Evolutionary conservation across 2,888 invertebrate species (phyloP).

Genomic region (Xanthorhoe spadicearia): DNA sequence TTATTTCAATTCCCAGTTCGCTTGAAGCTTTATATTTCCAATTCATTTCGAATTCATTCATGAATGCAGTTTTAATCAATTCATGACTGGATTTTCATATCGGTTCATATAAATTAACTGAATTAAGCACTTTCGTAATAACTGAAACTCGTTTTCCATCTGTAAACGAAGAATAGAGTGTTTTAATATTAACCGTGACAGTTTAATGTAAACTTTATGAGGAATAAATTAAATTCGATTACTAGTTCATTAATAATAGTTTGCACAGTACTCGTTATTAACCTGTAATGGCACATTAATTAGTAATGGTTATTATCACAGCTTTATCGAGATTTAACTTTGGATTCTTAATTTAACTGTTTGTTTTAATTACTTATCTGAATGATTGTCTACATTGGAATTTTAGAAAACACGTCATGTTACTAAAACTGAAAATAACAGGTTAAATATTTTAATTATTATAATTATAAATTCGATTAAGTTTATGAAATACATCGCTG

Average conservation of each 20-base stretch:
- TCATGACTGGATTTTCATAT: conserved; percentile 55
- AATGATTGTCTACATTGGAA: too few relatives aligned
- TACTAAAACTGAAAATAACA: too few relatives aligned
- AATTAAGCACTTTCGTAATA: conserved; percentile 54
- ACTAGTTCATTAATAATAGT: conserved; percentile 16
- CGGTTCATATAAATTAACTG: conserved; percentile 58
- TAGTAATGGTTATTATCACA: background rate
- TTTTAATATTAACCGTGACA: conserved; percentile 36
- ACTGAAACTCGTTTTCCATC: conserved; percentile 50
- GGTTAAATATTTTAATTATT: too few relatives aligned
- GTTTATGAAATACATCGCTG: too few relatives aligned
- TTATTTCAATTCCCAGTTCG: conserved; percentile 45
- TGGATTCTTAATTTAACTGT: background rate
- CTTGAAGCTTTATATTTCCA: conserved; percentile 61
- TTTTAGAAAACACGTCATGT: too few relatives aligned
- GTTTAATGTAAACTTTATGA: conserved; percentile 37
- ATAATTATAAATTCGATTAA: too few relatives aligned
- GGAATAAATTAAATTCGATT: conserved; percentile 20
- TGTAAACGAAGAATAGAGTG: conserved; percentile 41
- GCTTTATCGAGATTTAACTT: background rate
- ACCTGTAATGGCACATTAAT: background rate
- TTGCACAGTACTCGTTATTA: conserved; percentile 10
- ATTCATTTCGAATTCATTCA: conserved; percentile 53
- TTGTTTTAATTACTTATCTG: too few relatives aligned
- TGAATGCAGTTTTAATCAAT: conserved; percentile 63